Evolutionary conservation across 2,797 vertebrate species (phyloP).

Genomic region (Cyclopterus lumpus): DNA sequence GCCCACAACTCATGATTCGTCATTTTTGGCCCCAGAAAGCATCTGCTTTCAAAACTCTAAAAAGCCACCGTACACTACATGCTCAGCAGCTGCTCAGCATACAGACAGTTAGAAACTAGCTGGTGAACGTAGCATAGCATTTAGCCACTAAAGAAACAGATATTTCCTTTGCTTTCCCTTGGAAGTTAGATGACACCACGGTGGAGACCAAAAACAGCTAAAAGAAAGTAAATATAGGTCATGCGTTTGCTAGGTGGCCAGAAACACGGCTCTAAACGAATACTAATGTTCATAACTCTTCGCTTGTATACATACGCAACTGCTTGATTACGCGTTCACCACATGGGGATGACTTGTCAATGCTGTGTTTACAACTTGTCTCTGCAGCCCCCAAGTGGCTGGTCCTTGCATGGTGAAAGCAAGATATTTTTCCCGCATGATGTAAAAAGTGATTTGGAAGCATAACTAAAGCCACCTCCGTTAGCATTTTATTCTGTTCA

Average conservation of each 20-base stretch:
- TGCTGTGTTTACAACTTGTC: neutral
- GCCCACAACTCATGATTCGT: no score
- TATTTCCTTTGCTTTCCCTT: no score
- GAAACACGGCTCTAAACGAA: neutral
- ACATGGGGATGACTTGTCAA: neutral
- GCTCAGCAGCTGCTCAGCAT: no score
- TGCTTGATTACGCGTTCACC: neutral
- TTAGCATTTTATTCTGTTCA: neutral
- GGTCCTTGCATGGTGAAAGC: neutral
- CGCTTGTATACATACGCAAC: neutral
- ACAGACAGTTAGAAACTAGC: no score
- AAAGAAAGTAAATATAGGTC: neutral
- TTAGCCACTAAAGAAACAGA: no score
- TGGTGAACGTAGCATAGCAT: no score
- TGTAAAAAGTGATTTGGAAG: neutral
- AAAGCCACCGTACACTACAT: no score
- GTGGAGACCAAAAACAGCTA: neutral
- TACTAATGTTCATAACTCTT: neutral
- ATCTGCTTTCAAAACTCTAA: no score
- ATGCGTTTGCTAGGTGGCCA: neutral
- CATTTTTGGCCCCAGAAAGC: no score
- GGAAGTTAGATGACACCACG: neutral
- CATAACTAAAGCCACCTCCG: neutral
- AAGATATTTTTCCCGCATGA: neutral
- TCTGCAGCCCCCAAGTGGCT: neutral